Percentiles rank a stretch among this genome's conserved stretches.
phyloP scores from a whole-genome alignment of 2,113 vertebrate genomes.

The Xenopus laevis region DNA sequence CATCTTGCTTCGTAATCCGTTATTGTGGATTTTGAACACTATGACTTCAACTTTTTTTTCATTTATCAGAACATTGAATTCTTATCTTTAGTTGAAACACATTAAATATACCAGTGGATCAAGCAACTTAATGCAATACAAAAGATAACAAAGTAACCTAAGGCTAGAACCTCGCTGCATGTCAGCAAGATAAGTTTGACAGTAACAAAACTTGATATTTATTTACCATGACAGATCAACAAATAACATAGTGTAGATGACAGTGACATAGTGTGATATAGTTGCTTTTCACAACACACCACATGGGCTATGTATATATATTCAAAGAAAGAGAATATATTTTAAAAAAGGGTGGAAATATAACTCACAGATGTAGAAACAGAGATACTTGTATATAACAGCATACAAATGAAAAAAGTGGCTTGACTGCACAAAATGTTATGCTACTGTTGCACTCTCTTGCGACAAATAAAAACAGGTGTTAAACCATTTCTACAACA shows the following conservation, averaged over 20 bases:
- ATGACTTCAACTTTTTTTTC: conserved; percentile 24
- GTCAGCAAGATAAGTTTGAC: conserved; percentile 11
- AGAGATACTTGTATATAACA: too few relatives aligned
- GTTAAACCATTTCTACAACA: too few relatives aligned
- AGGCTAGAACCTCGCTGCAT: conserved; percentile 6
- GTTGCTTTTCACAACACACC: too few relatives aligned
- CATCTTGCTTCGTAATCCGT: conserved; percentile 35
- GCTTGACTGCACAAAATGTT: too few relatives aligned
- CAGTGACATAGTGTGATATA: not conserved
- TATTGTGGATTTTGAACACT: conserved; percentile 31
- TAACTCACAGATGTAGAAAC: too few relatives aligned
- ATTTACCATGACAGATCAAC: conserved; percentile 2
- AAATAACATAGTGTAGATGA: conserved; percentile 5
- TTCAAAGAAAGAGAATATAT: too few relatives aligned
- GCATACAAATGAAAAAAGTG: too few relatives aligned
- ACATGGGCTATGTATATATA: not conserved
- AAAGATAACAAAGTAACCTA: conserved; percentile 25
- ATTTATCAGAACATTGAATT: conserved; percentile 36
- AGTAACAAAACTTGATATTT: conserved; percentile 17
- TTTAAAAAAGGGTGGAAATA: too few relatives aligned
- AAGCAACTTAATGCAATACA: conserved; percentile 16
- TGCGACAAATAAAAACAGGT: too few relatives aligned
- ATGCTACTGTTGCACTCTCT: too few relatives aligned
- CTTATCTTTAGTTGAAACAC: conserved; percentile 36
- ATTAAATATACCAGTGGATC: conserved; percentile 24